Evolutionary conservation across 2,113 vertebrate species (phyloP).

Genomic region (Tautogolabrus adspersus): DNA sequence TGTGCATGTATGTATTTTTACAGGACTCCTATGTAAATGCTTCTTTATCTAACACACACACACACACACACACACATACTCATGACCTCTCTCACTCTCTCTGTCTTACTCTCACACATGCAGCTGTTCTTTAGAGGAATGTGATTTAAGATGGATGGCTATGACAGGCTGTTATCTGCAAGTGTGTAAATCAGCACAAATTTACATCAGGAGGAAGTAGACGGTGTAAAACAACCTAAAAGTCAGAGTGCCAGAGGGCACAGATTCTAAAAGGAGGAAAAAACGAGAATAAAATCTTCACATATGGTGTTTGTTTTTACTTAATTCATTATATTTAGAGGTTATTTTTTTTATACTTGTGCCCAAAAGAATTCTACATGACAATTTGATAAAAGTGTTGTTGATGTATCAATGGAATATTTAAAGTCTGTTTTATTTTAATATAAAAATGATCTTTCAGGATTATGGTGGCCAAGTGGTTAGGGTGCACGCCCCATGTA

Average conservation of each 20-base stretch:
- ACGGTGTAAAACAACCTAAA: slow-evolving; percentile 43
- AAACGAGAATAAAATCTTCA: not conserved
- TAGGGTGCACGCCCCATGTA: too few species aligned
- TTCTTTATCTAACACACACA: slow-evolving; percentile 24
- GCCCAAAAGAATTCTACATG: too few species aligned
- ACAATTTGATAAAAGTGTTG: too few species aligned
- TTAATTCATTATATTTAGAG: too few species aligned
- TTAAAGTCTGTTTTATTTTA: too few species aligned
- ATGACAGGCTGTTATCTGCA: slow-evolving; percentile 86
- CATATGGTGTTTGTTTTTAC: not conserved
- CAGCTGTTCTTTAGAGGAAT: slow-evolving; percentile 33
- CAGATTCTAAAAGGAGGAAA: not conserved
- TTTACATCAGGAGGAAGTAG: slow-evolving; percentile 83
- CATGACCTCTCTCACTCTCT: not conserved
- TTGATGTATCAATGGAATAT: too few species aligned
- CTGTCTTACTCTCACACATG: not conserved
- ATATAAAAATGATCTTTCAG: too few species aligned
- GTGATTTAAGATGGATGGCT: slow-evolving; percentile 84
- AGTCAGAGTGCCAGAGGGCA: slow-evolving; percentile 15
- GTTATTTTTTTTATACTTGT: too few species aligned
- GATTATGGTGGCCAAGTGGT: too few species aligned
- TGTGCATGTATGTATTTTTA: slow-evolving; percentile 23
- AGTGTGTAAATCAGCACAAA: slow-evolving; percentile 85
- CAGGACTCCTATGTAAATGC: slow-evolving; percentile 12
- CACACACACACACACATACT: not conserved